Percentiles rank a stretch among this genome's conserved stretches.
phyloP scores from a whole-genome alignment of 23 tunicate species.

The Corella eumyota region DNA sequence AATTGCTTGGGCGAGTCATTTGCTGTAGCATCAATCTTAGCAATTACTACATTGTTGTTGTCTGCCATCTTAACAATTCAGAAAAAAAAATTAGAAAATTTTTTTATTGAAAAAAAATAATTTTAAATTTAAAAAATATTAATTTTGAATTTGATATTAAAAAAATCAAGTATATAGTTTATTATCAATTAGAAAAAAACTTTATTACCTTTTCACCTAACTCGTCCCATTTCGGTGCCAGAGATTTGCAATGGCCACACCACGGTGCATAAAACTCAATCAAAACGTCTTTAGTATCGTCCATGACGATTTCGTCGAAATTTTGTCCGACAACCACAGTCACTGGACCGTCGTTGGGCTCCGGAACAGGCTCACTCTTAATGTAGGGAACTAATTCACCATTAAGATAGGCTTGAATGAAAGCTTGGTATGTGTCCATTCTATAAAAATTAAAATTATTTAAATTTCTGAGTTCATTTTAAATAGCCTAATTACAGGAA shows the following conservation, averaged over 20 bases:
- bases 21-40: slow-evolving; percentile 89
- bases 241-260: slow-evolving; percentile 96
- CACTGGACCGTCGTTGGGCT: slow-evolving; percentile 63
- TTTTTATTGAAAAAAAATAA: not conserved
- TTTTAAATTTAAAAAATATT: not conserved
- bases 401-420: slow-evolving; percentile 29
- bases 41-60: slow-evolving; percentile 72
- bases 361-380: slow-evolving; percentile 90
- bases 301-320: slow-evolving; percentile 91
- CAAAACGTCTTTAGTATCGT: slow-evolving; percentile 82
- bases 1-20: slow-evolving; percentile 77
- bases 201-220: slow-evolving; percentile 87
- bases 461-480: not conserved
- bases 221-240: slow-evolving; percentile 90
- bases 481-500: not conserved
- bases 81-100: not conserved
- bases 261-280: slow-evolving; percentile 96
- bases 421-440: slow-evolving; percentile 34
- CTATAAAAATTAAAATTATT: slow-evolving; percentile 16
- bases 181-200: too few relatives aligned
- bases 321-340: slow-evolving; percentile 83
- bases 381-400: slow-evolving; percentile 64
- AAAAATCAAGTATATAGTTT: too few relatives aligned
- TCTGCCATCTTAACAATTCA: slow-evolving; percentile 65
- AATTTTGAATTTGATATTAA: not conserved